Conservation (phyloP, 2,797 vertebrate genomes). For the Enteromius argenteus region DNA sequence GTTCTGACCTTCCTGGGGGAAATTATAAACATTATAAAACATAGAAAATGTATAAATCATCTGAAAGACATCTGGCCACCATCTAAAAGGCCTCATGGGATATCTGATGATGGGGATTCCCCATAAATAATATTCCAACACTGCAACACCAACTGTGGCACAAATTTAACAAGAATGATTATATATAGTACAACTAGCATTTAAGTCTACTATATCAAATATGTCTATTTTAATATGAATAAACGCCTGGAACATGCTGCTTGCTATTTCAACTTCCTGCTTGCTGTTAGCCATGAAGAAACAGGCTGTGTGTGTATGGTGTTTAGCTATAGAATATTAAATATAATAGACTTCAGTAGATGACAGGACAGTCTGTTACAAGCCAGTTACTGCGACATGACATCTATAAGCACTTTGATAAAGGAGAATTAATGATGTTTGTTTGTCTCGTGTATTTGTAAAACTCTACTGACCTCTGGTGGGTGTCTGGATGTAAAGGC, state of each 20-base stretch:
- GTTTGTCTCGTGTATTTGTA: neutral
- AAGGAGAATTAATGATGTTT: neutral
- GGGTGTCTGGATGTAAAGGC: neutral
- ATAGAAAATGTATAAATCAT: neutral
- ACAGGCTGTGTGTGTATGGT: neutral
- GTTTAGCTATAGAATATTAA: neutral
- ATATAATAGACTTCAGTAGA: neutral
- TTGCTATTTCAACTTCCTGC: neutral
- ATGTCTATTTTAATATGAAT: neutral
- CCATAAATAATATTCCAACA: neutral
- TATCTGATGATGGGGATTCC: too few species aligned
- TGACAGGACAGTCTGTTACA: neutral
- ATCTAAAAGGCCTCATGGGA: neutral
- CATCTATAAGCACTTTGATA: neutral
- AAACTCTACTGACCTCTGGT: slow-evolving; percentile 59
- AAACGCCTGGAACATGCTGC: neutral
- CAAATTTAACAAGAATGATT: neutral
- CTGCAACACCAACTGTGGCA: neutral
- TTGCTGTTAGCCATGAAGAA: neutral
- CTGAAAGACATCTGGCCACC: neutral
- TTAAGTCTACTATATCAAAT: neutral
- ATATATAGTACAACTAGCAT: neutral
- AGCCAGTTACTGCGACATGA: neutral
- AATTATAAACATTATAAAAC: slow-evolving; percentile 1
- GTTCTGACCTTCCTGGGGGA: neutral